Evolutionary conservation across 2,113 vertebrate species (phyloP).

Genomic region (Thunnus thynnus): DNA sequence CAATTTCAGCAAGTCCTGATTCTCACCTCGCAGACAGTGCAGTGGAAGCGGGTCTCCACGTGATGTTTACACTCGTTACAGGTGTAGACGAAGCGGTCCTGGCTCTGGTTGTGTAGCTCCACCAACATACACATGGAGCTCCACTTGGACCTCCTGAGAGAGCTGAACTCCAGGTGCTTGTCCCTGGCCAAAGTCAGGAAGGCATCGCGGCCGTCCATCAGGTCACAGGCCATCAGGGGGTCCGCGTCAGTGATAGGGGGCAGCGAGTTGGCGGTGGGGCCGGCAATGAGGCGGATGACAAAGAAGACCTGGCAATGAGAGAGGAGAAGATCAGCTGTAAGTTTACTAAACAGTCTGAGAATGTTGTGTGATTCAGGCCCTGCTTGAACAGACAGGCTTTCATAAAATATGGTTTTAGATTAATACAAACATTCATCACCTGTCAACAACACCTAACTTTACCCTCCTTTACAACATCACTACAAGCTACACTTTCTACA

Average conservation of each 20-base stretch:
- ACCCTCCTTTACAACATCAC: too few species aligned
- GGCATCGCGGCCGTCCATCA: conserved; percentile 99
- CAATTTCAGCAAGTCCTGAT: neutral
- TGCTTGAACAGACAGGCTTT: too few species aligned
- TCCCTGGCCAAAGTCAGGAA: conserved; percentile 97
- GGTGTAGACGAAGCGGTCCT: conserved; percentile 98
- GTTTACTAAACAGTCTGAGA: neutral
- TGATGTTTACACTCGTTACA: conserved; percentile 99
- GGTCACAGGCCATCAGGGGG: conserved; percentile 94
- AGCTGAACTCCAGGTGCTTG: conserved; percentile 98
- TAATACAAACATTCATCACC: too few species aligned
- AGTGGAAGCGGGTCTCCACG: conserved; percentile 97
- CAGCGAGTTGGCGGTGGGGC: conserved; percentile 94
- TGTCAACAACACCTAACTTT: too few species aligned
- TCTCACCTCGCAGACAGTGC: conserved; percentile 97
- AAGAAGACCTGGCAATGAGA: conserved; percentile 92
- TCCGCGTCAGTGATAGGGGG: conserved; percentile 93
- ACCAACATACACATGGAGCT: conserved; percentile 99
- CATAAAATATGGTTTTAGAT: too few species aligned
- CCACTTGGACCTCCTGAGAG: conserved; percentile 94
- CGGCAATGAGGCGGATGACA: conserved; percentile 96
- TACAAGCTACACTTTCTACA: too few species aligned
- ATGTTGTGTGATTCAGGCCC: too few species aligned
- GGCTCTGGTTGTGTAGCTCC: conserved; percentile 97
- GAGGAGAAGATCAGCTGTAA: neutral